Evolutionary conservation across 2,888 invertebrate species (phyloP).

Genomic region (Cacoxenus indagator): DNA sequence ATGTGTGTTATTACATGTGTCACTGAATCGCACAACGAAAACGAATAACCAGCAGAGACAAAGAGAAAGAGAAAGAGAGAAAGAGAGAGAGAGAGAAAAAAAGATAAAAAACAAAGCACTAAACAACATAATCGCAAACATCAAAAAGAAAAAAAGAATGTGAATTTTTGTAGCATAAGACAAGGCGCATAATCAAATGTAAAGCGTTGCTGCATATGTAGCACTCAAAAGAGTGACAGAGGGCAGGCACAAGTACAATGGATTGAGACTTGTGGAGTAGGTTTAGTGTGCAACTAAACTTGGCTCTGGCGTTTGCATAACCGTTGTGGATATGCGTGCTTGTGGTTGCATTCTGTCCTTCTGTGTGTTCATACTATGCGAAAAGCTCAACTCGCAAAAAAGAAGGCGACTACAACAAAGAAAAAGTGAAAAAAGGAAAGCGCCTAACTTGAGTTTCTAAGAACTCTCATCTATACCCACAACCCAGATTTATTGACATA

Average conservation of each 20-base stretch:
- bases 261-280: background rate
- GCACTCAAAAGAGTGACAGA: background rate
- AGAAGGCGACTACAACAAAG: too few species aligned
- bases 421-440: background rate
- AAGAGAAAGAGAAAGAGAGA: slow-evolving; percentile 17
- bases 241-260: background rate
- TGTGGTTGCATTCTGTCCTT: slow-evolving; percentile 6
- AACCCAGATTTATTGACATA: slow-evolving; percentile 39
- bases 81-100: slow-evolving; percentile 23
- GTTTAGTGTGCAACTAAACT: background rate
- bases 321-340: background rate
- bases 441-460: slow-evolving; percentile 21
- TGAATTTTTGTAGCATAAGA: slow-evolving; percentile 51
- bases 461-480: background rate
- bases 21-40: slow-evolving; percentile 34
- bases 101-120: background rate
- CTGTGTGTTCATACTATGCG: background rate
- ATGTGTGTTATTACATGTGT: slow-evolving; percentile 47
- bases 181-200: slow-evolving; percentile 56
- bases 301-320: background rate
- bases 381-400: background rate
- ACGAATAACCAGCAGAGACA: slow-evolving; percentile 9
- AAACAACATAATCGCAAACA: background rate
- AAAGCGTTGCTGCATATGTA: slow-evolving; percentile 12
- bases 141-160: slow-evolving; percentile 40